A percentile compares a stretch with the other conserved stretches of the same genome.
phyloP scores from a whole-genome alignment of 2,797 vertebrate species.

The Emydoidea blandingii region DNA sequence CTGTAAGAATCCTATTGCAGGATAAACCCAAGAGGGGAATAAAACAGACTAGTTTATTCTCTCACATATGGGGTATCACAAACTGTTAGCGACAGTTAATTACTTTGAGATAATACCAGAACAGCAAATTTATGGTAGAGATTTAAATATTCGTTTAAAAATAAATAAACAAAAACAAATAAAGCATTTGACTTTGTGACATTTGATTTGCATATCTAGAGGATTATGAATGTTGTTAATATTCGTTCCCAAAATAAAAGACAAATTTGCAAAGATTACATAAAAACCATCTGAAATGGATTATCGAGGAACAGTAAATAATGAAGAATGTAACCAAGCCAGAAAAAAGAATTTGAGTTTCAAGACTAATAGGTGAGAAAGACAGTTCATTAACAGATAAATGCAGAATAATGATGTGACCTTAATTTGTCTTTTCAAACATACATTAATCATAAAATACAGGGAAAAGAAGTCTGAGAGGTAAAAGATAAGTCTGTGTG shows the following conservation, averaged over 20 bases:
- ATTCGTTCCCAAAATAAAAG: conserved; percentile 63
- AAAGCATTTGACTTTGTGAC: conserved; percentile 3
- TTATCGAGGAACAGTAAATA: conserved; percentile 58
- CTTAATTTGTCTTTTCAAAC: conserved; percentile 67
- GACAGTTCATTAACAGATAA: conserved; percentile 63
- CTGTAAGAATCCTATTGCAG: not conserved
- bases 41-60: not conserved
- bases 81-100: not conserved
- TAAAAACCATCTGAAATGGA: conserved; percentile 59
- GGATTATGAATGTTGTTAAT: conserved; percentile 58
- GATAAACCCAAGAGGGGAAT: not conserved
- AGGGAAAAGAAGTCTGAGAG: conserved; percentile 6
- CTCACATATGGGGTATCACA: not conserved
- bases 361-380: conserved; percentile 54
- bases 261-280: conserved; percentile 54
- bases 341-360: conserved; percentile 47
- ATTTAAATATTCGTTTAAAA: not conserved
- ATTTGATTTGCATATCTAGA: conserved; percentile 28
- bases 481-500: conserved; percentile 52
- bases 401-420: conserved; percentile 61
- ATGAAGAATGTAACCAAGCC: conserved; percentile 62
- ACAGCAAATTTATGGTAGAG: not conserved
- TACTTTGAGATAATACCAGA: not conserved
- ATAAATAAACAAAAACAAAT: conserved; percentile 59
- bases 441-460: conserved; percentile 60